Evolutionary conservation across 2,113 vertebrate species (phyloP).

Genomic region (Charina bottae): DNA sequence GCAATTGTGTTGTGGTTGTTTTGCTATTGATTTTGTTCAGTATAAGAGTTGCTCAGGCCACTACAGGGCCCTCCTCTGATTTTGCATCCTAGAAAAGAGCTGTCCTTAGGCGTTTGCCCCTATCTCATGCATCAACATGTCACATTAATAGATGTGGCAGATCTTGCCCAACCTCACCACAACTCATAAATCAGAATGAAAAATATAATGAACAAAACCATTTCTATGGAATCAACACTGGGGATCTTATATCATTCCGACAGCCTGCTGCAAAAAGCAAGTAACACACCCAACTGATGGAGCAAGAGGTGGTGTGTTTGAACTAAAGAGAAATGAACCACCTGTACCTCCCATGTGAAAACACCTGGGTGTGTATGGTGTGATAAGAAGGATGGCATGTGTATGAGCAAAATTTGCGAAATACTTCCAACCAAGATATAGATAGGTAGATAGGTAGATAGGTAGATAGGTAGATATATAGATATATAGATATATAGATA

Average conservation of each 20-base stretch:
- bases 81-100: fast-evolving
- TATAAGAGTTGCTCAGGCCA: neutral
- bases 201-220: neutral
- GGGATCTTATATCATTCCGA: neutral
- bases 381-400: neutral
- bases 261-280: slow-evolving; percentile 10
- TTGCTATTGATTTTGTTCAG: neutral
- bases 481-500: no score
- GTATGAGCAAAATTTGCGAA: neutral
- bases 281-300: slow-evolving; percentile 10
- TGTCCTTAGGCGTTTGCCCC: fast-evolving
- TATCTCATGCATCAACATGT: fast-evolving
- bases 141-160: fast-evolving
- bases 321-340: neutral
- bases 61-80: neutral
- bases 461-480: no score
- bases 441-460: no score
- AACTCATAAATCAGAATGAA: neutral
- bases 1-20: neutral
- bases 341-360: neutral
- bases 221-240: neutral
- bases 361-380: neutral
- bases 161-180: fast-evolving
- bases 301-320: slow-evolving; percentile 1
- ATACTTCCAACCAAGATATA: neutral